Evolutionary conservation across 2,888 invertebrate species (phyloP), one percentile per base, ranked within the genome.

Genomic region (Ophioninae sp.): DNA sequence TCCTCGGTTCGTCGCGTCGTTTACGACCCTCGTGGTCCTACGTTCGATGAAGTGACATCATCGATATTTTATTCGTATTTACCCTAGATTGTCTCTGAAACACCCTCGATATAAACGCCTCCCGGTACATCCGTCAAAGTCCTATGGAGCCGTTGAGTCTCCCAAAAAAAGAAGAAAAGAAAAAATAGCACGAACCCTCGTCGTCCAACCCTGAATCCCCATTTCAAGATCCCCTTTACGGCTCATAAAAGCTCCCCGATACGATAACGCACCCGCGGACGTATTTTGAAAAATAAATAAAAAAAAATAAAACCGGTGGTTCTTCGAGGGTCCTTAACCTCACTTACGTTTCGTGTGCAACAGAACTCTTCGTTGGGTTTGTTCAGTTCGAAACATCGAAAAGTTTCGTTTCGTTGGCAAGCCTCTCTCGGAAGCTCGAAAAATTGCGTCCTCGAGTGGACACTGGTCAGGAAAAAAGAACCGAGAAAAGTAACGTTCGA

Each of bases 1-100:
- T 39, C 72, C 58, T 72, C n/a, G n/a, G n/a, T n/a, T n/a, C 20
- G 10, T 39, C 30, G 30, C 9, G 17, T 58, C 41, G 20, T 44
- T 65, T 23, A 17, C 44, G 51, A 58, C 72, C 69, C 71, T 85
- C 86, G 84, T 86, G 85, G 85, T 86, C 63, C 78, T 79, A 76
- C 44, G 64, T 58, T 59, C 72, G 75, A 71, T 22, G 44, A 79
- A 30, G 56, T 82, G 82, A 87, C 87, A 87, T 88, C 86, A 88
- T 88, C 88, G 88, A 89, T 88, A 89, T 89, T 89, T 90, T 89
- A 89, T 88, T 89, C 89, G 80, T 87, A 87, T 87, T 88, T 88
- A 88, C 88, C 85, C 85, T 85, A 85, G 85, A 87, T 88, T 86
- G 85, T 85, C 79, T 85, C 59, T 77, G 68, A 37, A 61, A 74